Percentiles rank a stretch among this genome's conserved stretches.
Conservation (phyloP, 1,140 invertebrate genomes). For the Lutraria rhynchaena region DNA sequence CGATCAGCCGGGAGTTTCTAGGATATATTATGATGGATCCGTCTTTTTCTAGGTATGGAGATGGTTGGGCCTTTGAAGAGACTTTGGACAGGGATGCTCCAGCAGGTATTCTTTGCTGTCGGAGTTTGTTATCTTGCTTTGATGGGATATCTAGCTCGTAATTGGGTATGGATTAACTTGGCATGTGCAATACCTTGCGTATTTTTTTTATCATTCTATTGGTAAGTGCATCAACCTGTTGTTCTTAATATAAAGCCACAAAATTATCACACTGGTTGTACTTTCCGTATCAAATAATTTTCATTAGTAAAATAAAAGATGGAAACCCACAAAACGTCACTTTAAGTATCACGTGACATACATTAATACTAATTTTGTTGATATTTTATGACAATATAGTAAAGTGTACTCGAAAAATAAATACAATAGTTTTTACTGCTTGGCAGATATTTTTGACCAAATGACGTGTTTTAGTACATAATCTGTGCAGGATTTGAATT, state of each 20-base stretch:
- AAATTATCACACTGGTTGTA: too few species aligned
- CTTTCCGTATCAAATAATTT: neutral
- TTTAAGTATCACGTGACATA: neutral
- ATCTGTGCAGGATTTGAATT: neutral
- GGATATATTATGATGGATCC: too few species aligned
- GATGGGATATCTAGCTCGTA: slow-evolving; percentile 86
- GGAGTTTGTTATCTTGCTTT: slow-evolving; percentile 81
- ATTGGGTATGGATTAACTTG: slow-evolving; percentile 89
- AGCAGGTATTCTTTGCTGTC: slow-evolving; percentile 67
- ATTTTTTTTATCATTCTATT: slow-evolving; percentile 84
- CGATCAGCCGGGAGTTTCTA: too few species aligned
- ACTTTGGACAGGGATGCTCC: slow-evolving; percentile 64
- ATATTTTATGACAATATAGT: neutral
- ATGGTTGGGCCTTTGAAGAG: slow-evolving; percentile 68
- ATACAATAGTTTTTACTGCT: too few species aligned
- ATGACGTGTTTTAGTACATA: neutral
- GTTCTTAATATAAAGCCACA: too few species aligned
- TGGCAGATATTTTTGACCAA: too few species aligned
- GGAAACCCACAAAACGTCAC: neutral
- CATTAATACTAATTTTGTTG: neutral
- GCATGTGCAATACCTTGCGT: slow-evolving; percentile 88
- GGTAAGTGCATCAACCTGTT: slow-evolving; percentile 46
- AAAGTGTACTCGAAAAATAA: neutral
- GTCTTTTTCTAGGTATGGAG: slow-evolving; percentile 63
- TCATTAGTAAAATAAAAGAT: neutral